Evolutionary conservation across 1,140 invertebrate species (phyloP), one percentile per base, ranked within the genome.

Genomic region (Apis florea): DNA sequence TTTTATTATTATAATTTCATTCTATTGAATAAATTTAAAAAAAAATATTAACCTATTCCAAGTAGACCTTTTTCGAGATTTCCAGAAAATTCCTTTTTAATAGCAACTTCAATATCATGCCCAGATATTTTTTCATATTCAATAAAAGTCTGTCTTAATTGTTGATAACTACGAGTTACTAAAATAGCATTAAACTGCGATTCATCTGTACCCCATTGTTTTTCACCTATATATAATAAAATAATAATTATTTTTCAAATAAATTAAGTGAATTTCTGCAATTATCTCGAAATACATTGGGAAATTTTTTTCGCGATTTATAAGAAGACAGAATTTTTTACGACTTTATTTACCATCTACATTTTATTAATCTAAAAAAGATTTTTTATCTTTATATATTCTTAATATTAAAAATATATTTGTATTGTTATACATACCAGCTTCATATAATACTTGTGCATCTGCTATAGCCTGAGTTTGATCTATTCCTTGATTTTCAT

Each of bases 11-110:
- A n/a, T 19, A 47, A 66, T 40, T 40, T 66, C 31, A 40, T 12
- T 76, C 31, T 40, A 40, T 40, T 40, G 31, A 40, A 40, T 24
- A 79, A 59, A 85, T 93, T 40, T 40, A 40, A 93, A 91, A 61
- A 13, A 61, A 15, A 61, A 84, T 83, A 88, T 75, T 92, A 92
- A 95, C 95, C 95, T 84, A 96, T 94, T 72, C 96, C 95, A 64
- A 96, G 90, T 47, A 97, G 91, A 31, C 95, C 96, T 81, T 95
- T 94, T 88, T 96, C 93, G 26, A 96, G 89, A 88, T 95, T 95
- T 80, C 96, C 96, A 84, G 95, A 96, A 89, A 97, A 96, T 91
- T 97, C 96, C 59, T 94, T 95, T 74, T 96, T 94, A 75, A 97
- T 95, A 4, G 96, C 95, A 78, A 95, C 92, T 85, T 96, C 96